Conservation (phyloP, 53 echinoderm and acorn worm species). For the Temnopleurus reevesii region DNA sequence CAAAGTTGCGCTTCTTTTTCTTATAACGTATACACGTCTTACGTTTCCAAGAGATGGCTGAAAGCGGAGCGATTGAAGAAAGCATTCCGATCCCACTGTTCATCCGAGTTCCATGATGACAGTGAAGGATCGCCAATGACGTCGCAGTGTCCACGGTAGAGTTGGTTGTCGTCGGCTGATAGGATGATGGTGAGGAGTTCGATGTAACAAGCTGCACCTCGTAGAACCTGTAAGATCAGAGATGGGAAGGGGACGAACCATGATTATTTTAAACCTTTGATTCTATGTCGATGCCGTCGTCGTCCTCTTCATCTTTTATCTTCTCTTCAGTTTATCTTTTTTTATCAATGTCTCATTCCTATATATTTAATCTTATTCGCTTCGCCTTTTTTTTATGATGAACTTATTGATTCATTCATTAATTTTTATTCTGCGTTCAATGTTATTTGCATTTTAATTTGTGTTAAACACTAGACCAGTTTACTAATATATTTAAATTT, state of each 20-base stretch:
- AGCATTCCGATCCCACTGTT: conserved; percentile 36
- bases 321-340: no score
- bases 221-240: background rate
- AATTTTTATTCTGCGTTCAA: no score
- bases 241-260: background rate
- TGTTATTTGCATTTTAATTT: no score
- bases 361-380: no score
- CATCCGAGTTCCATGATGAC: background rate
- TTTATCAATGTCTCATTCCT: no score
- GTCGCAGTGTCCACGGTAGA: background rate
- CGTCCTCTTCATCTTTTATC: no score
- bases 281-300: no score
- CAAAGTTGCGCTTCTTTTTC: no score
- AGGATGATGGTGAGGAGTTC: conserved; percentile 9
- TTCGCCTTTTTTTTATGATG: no score
- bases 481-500: no score
- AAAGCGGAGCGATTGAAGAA: conserved; percentile 44
- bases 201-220: conserved; percentile 48
- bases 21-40: background rate
- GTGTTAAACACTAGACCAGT: no score
- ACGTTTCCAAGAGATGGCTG: conserved; percentile 38
- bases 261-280: background rate
- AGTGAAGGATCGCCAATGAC: background rate
- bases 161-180: conserved; percentile 10
- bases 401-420: no score